Conservation (phyloP, 2,797 vertebrate genomes). For the Spinibarbus caldwelli region DNA sequence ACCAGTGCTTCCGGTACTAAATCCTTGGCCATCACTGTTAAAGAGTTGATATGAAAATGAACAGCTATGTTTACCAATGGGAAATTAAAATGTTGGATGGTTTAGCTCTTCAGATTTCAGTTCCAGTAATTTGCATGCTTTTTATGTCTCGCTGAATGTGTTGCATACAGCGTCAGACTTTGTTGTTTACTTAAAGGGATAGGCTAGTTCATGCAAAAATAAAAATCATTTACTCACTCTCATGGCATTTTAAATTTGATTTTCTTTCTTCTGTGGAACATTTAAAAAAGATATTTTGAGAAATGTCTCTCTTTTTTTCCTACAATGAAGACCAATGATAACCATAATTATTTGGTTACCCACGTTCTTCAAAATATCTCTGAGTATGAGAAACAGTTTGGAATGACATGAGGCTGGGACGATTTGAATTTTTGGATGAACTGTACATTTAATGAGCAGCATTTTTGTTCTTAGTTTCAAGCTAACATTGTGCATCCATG, state of each 20-base stretch:
- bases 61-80: slow-evolving; percentile 17
- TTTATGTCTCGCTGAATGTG: slow-evolving; percentile 1
- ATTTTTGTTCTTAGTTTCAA: neutral
- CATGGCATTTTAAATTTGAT: neutral
- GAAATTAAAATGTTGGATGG: slow-evolving; percentile 17
- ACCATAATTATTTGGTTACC: neutral
- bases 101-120: neutral
- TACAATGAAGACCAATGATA: no score
- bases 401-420: neutral
- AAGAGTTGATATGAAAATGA: slow-evolving; percentile 23
- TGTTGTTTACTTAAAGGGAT: neutral
- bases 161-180: neutral
- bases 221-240: neutral
- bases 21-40: slow-evolving; percentile 19
- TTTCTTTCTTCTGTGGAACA: neutral
- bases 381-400: neutral
- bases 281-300: neutral
- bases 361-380: neutral
- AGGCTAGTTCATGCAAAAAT: neutral
- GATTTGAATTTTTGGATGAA: neutral
- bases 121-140: neutral
- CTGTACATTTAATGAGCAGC: neutral
- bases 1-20: slow-evolving; percentile 16
- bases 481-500: neutral
- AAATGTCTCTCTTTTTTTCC: neutral